phyloP scores from a whole-genome alignment of 2,113 vertebrate genomes.

The Tichodroma muraria region DNA sequence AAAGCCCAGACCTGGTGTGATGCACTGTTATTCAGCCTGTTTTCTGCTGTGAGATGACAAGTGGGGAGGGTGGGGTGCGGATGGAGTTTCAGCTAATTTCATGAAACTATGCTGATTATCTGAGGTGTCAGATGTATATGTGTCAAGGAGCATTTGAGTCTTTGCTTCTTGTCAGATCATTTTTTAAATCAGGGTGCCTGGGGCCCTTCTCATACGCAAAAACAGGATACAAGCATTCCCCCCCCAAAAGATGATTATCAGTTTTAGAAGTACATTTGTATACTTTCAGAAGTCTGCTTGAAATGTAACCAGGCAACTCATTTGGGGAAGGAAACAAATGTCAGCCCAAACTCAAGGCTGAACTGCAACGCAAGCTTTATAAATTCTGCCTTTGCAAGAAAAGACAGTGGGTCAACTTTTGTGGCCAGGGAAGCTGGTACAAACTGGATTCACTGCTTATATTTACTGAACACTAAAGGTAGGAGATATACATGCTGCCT shows the following conservation, averaged over 20 bases:
- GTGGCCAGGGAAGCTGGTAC: not conserved
- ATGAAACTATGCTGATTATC: slow-evolving; percentile 49
- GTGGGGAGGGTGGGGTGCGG: not conserved
- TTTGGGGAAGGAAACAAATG: slow-evolving; percentile 33
- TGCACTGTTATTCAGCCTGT: not conserved
- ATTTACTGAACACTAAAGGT: not conserved
- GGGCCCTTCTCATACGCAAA: slow-evolving; percentile 37
- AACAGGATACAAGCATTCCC: slow-evolving; percentile 48
- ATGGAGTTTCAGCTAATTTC: slow-evolving; percentile 57
- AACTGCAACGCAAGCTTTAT: not conserved
- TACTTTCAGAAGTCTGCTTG: slow-evolving; percentile 39
- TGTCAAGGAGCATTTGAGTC: slow-evolving; percentile 44
- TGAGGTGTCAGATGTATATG: slow-evolving; percentile 46
- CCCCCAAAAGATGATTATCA: slow-evolving; percentile 34
- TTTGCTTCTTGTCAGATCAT: slow-evolving; percentile 47
- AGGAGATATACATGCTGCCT: not conserved
- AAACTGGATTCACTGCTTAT: not conserved
- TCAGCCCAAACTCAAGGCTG: slow-evolving; percentile 21
- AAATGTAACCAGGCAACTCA: slow-evolving; percentile 38
- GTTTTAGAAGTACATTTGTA: slow-evolving; percentile 41
- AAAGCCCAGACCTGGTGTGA: not conserved
- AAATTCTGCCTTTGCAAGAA: not conserved
- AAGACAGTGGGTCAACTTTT: slow-evolving; percentile 6
- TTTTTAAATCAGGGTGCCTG: slow-evolving; percentile 54
- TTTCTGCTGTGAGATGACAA: slow-evolving; percentile 44